These are phyloP conservation scores for Himalopsyche japonica DNA, from an alignment of 2,888 invertebrate genomes.

Conservation along the genomic window DNA sequence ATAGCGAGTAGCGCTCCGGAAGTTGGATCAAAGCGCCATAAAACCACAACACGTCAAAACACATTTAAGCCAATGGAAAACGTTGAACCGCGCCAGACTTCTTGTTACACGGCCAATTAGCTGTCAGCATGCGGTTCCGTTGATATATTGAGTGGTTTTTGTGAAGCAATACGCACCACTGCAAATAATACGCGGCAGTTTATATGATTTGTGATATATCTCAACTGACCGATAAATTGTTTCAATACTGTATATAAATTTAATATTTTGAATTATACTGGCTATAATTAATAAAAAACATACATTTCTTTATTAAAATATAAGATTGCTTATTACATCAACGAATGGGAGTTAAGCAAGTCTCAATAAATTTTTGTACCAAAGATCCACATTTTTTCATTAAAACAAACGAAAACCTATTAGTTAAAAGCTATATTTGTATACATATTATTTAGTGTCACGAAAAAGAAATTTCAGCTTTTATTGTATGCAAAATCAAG, in stretches of 20 bases:
- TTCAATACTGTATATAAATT: neutral
- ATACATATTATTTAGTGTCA: no score
- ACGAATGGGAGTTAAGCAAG: no score
- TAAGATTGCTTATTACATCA: no score
- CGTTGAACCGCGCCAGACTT: neutral
- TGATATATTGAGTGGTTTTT: neutral
- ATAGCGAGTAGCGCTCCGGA: neutral
- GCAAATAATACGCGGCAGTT: neutral
- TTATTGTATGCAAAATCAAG: no score
- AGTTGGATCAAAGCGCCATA: neutral
- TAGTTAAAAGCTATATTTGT: no score
- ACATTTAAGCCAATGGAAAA: neutral
- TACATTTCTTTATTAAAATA: no score
- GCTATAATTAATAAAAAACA: no score
- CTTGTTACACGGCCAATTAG: neutral
- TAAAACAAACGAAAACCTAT: no score
- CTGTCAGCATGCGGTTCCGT: neutral
- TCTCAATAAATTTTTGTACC: no score
- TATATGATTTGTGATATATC: neutral
- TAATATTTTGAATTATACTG: no score
- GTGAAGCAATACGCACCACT: neutral
- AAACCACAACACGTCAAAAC: neutral
- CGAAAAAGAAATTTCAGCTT: no score
- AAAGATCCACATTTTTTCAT: no score
- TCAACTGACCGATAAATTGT: neutral